These are phyloP conservation scores for Callospermophilus lateralis DNA, from an alignment of 2,113 vertebrate genomes.

Conservation along the genomic window DNA sequence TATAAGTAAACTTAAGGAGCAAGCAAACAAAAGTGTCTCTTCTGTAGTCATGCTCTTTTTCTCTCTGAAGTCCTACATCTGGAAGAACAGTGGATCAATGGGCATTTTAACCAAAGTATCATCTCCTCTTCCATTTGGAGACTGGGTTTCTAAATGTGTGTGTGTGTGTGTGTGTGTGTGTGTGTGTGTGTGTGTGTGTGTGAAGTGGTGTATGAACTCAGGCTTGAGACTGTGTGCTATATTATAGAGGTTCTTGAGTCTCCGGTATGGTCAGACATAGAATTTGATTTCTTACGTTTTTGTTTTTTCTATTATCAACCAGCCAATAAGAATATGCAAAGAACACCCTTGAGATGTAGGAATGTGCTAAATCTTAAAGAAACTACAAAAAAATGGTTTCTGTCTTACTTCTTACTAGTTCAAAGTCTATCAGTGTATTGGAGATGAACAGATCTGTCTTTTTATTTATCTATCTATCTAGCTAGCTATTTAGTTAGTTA, in stretches of 20 bases:
- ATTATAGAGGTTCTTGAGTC: neutral
- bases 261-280: neutral
- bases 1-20: neutral
- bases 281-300: slow-evolving; percentile 46
- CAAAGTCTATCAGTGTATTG: neutral
- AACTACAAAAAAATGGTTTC: neutral
- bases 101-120: neutral
- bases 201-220: neutral
- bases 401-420: neutral
- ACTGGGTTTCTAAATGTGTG: neutral
- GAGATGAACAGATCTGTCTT: neutral
- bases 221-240: neutral
- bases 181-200: neutral
- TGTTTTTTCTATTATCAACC: neutral
- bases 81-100: neutral
- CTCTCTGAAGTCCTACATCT: neutral
- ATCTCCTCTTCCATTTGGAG: neutral
- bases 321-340: neutral
- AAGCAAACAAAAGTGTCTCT: neutral
- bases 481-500: neutral
- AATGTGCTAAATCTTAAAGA: slow-evolving; percentile 5
- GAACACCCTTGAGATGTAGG: neutral
- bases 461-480: neutral
- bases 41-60: neutral
- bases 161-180: neutral